Conservation (phyloP, 2,797 vertebrate species). For the Parotocinclus haroldoi region DNA sequence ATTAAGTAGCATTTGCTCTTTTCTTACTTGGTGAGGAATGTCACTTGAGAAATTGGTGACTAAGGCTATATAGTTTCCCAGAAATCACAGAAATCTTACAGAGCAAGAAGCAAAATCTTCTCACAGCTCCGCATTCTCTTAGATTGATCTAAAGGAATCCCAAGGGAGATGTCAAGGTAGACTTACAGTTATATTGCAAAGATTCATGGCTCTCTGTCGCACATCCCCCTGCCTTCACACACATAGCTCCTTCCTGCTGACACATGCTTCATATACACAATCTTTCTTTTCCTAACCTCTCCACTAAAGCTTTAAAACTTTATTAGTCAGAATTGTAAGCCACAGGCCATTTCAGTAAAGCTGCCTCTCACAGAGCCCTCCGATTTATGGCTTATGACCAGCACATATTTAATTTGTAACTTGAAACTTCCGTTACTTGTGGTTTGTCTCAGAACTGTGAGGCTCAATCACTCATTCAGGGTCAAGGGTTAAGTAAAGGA, state of each 20-base stretch:
- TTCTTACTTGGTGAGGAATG: conserved; percentile 32
- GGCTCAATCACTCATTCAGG: conserved; percentile 83
- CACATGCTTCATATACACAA: conserved; percentile 13
- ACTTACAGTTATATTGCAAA: conserved; percentile 43
- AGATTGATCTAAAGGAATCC: conserved; percentile 28
- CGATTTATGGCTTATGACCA: conserved; percentile 93
- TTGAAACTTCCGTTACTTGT: conserved; percentile 94
- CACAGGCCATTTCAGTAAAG: conserved; percentile 72
- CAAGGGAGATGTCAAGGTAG: conserved; percentile 1
- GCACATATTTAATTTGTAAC: conserved; percentile 98
- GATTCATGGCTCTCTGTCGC: conserved; percentile 34
- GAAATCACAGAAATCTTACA: conserved; percentile 27
- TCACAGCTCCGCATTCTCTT: conserved; percentile 9
- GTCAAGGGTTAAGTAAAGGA: conserved; percentile 99
- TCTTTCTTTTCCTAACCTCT: conserved; percentile 16
- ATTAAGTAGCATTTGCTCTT: conserved; percentile 49
- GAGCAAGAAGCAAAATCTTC: conserved; percentile 26
- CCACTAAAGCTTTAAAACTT: conserved; percentile 70
- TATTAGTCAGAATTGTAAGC: conserved; percentile 68
- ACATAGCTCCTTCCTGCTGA: conserved; percentile 12
- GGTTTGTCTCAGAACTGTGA: conserved; percentile 83
- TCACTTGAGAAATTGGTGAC: conserved; percentile 19
- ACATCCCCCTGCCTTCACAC: neutral
- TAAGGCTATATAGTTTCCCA: conserved; percentile 21
- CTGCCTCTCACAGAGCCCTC: conserved; percentile 67